Percentiles rank a stretch among this genome's conserved stretches.
Evolutionary conservation across 2,113 vertebrate species (phyloP).

Genomic region (Pelvicachromis taeniatus): DNA sequence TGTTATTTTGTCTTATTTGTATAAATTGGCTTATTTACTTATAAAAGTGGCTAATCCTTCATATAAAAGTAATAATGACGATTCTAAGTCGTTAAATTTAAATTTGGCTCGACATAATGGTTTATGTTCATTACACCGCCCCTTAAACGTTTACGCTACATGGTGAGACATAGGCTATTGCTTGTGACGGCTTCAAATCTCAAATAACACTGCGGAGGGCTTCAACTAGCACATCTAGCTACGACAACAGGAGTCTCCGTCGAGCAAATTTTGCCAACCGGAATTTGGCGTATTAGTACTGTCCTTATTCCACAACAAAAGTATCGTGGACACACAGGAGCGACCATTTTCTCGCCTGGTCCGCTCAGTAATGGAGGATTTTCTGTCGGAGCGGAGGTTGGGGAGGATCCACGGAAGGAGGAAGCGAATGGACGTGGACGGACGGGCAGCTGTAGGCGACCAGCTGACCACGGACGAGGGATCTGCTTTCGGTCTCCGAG

Average conservation of each 20-base stretch:
- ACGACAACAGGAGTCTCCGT: conserved; percentile 36
- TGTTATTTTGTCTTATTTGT: neutral
- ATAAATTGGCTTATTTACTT: rapidly evolving
- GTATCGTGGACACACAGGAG: conserved; percentile 22
- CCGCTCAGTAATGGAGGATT: conserved; percentile 67
- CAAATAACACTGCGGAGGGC: conserved; percentile 77
- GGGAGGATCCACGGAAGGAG: conserved; percentile 77
- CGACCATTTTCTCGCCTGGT: conserved; percentile 61
- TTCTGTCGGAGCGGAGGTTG: conserved; percentile 62
- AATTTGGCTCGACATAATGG: conserved; percentile 70
- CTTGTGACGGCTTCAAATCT: conserved; percentile 81
- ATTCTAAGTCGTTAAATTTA: conserved; percentile 36
- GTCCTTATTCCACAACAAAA: conserved; percentile 30
- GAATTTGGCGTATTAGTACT: conserved; percentile 37
- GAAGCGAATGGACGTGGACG: conserved; percentile 70
- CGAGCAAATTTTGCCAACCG: conserved; percentile 32
- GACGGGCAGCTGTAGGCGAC: conserved; percentile 77
- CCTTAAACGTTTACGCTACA: conserved; percentile 80
- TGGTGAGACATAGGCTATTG: conserved; percentile 76
- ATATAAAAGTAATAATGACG: neutral
- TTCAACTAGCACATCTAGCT: conserved; percentile 58
- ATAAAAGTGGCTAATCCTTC: neutral
- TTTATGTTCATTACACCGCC: conserved; percentile 80
- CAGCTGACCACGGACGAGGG: conserved; percentile 78
- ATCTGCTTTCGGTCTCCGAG: conserved; percentile 77